Conservation (phyloP, 2,797 vertebrate species). For the Champsocephalus gunnari region DNA sequence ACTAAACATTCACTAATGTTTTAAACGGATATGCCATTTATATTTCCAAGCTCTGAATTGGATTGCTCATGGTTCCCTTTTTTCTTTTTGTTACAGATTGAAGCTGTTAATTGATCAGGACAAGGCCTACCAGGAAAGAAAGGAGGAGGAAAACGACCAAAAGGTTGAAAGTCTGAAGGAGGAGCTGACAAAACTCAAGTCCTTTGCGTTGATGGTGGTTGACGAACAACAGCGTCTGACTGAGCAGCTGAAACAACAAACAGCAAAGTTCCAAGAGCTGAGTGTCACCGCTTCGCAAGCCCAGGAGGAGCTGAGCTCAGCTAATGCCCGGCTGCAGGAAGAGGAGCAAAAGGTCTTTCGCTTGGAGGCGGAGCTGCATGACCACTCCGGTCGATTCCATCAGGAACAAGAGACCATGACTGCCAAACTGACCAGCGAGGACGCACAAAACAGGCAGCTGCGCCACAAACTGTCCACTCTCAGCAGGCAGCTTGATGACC, state of each 20-base stretch:
- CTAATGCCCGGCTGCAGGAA: slow-evolving; percentile 87
- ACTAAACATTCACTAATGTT: not conserved
- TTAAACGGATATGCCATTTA: not conserved
- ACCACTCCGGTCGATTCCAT: slow-evolving; percentile 83
- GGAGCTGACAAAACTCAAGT: slow-evolving; percentile 95
- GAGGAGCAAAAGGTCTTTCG: slow-evolving; percentile 89
- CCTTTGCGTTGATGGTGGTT: slow-evolving; percentile 96
- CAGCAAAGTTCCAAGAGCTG: slow-evolving; percentile 89
- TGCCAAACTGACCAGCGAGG: slow-evolving; percentile 93
- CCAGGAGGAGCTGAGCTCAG: slow-evolving; percentile 87
- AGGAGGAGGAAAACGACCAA: slow-evolving; percentile 90
- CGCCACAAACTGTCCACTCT: slow-evolving; percentile 91
- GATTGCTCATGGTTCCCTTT: not conserved
- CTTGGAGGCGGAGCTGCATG: slow-evolving; percentile 88
- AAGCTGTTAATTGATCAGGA: slow-evolving; percentile 95
- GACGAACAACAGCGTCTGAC: slow-evolving; percentile 95
- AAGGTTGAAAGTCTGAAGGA: slow-evolving; percentile 89
- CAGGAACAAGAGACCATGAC: slow-evolving; percentile 92
- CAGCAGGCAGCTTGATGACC: slow-evolving; percentile 92
- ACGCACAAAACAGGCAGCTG: slow-evolving; percentile 93
- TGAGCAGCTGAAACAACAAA: slow-evolving; percentile 90
- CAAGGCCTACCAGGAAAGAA: slow-evolving; percentile 89
- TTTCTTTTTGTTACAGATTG: slow-evolving; percentile 82
- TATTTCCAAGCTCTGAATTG: slow-evolving; percentile 1
- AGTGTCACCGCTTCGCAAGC: slow-evolving; percentile 84